Evolutionary conservation across 2,797 vertebrate species (phyloP).

Genomic region (Hippocampus kuda): DNA sequence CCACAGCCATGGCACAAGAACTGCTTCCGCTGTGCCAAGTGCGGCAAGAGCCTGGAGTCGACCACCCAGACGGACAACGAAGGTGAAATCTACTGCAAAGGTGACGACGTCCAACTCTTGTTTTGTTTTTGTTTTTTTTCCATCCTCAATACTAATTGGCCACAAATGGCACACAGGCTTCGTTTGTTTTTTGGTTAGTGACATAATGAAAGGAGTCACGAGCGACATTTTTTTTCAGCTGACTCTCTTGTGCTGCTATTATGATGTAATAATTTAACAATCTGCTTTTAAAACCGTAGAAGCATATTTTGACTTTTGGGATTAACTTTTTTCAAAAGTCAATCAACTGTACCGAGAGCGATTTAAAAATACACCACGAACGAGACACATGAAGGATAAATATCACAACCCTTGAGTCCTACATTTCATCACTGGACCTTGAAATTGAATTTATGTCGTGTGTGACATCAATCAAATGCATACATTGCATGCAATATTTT

Average conservation of each 20-base stretch:
- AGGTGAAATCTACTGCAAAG: conserved; percentile 96
- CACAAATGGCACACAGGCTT: background rate
- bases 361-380: background rate
- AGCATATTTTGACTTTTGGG: background rate
- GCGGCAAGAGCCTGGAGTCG: conserved; percentile 90
- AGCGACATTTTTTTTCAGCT: background rate
- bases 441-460: background rate
- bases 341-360: too few species aligned
- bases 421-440: background rate
- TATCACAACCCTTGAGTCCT: background rate
- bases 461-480: background rate
- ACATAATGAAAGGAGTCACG: background rate
- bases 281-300: background rate
- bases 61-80: conserved; percentile 93
- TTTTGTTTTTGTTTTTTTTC: background rate
- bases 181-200: background rate
- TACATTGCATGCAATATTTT: background rate
- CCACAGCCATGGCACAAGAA: conserved; percentile 89
- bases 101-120: conserved; percentile 59
- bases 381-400: background rate
- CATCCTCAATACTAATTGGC: background rate
- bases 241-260: background rate
- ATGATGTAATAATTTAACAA: background rate
- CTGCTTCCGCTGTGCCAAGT: conserved; percentile 92
- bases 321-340: too few species aligned